phyloP scores from a whole-genome alignment of 2,113 vertebrate genomes.

The Crotalus horridus region DNA sequence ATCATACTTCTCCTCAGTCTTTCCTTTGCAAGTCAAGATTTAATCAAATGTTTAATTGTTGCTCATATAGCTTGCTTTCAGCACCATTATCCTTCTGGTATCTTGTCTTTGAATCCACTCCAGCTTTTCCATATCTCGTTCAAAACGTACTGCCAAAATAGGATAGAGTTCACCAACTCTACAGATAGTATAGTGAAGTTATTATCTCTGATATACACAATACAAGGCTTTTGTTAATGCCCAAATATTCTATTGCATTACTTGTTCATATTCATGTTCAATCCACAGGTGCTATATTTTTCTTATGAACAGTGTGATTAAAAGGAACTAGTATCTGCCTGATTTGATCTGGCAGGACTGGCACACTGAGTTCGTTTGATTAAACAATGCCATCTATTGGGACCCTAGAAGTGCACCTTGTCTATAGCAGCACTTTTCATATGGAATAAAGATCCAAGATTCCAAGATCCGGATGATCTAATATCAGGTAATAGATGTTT shows the following conservation, averaged over 20 bases:
- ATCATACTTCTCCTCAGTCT: no score
- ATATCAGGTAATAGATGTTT: background rate
- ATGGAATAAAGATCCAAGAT: background rate
- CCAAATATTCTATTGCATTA: background rate
- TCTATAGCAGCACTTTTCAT: background rate
- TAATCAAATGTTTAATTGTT: no score
- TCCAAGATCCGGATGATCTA: background rate
- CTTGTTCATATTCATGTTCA: background rate
- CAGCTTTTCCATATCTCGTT: no score
- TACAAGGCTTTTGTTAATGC: background rate
- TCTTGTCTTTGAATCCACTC: no score
- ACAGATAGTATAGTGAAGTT: background rate
- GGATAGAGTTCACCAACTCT: background rate
- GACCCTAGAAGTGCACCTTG: background rate
- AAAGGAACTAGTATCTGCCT: background rate
- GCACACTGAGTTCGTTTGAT: background rate
- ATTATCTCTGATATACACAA: background rate
- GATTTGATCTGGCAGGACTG: background rate
- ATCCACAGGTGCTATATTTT: background rate
- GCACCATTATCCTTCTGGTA: no score
- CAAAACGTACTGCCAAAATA: no score
- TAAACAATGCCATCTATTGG: background rate
- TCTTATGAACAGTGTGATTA: background rate
- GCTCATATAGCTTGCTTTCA: no score
- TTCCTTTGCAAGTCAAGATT: no score